Evolutionary conservation across 2,113 vertebrate species (phyloP), one percentile per base, ranked within the genome.

Genomic region (Labrus mixtus): DNA sequence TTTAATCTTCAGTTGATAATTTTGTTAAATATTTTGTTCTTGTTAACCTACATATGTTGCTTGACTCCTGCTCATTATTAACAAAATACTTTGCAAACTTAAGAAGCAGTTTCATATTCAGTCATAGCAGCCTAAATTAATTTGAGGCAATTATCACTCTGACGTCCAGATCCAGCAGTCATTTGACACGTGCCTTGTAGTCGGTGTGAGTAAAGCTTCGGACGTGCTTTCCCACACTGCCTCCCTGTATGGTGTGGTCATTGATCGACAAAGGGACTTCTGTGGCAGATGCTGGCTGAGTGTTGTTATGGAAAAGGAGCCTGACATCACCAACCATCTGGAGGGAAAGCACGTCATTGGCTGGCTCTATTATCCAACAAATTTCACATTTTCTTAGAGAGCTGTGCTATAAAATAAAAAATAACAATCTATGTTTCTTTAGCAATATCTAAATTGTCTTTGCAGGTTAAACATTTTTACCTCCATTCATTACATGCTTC

Each of bases 211-310:
- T 66, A 79, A 56, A 57, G 63, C 68, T 61, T 50, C 19, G 29
- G 54, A 78, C 73, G 36, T 56, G 78, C 66, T 73, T 90, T 91
- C 91, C 85, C 91, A 91, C 90, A 88, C 83, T 71, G 67, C 77
- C 67, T 80, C 53, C 23, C 73, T 15, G 59, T 72, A 11, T 62
- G 73, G n/a, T 89, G 65, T 65, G 68, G 45, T 85, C 81, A 81
- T 39, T 80, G 53, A 56, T 73, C 60, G 15, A 85, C 82, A 89
- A 89, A 90, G 79, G 78, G 73, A 66, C 61, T 46, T 48, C 16
- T 7, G 72, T 84, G 86, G 74, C 69, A 88, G 85, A 85, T 84
- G 81, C 66, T 83, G 78, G 63, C 69, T 65, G 59, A 79, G 82
- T 64, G 65, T 54, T 36, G 41, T 46, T 37, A 65, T 29, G 55